Evolutionary conservation across 2,113 vertebrate species (phyloP).

Genomic region (Chunga burmeisteri): DNA sequence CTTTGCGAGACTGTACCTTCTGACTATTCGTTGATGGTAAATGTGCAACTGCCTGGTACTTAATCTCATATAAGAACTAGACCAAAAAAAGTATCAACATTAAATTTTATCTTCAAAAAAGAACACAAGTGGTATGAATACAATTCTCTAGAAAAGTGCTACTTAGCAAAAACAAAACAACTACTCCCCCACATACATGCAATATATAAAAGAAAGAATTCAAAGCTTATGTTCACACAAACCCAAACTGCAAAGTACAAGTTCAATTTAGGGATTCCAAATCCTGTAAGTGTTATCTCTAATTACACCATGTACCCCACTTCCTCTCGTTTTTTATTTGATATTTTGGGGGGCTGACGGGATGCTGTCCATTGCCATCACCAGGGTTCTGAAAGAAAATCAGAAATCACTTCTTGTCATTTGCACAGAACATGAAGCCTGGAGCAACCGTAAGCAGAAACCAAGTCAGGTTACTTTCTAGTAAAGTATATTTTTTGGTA

Average conservation of each 20-base stretch:
- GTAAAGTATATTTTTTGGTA: not conserved
- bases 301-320: not conserved
- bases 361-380: not conserved
- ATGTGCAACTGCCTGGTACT: not conserved
- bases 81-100: not conserved
- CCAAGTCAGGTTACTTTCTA: not conserved
- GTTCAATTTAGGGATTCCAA: not conserved
- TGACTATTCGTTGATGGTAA: conserved; percentile 45
- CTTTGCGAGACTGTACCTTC: conserved; percentile 13
- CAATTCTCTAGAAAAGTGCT: conserved; percentile 34
- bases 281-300: not conserved
- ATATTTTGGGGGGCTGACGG: not conserved
- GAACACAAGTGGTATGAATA: not conserved
- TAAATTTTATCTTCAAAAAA: conserved; percentile 21
- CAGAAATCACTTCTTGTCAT: not conserved
- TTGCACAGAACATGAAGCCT: not conserved
- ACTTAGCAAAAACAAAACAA: conserved; percentile 57
- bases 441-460: not conserved
- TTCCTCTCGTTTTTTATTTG: not conserved
- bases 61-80: not conserved
- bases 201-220: conserved; percentile 25
- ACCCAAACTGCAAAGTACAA: not conserved
- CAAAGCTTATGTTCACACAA: conserved; percentile 22
- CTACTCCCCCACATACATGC: not conserved
- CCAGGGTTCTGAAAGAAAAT: not conserved